These are phyloP conservation scores for Hycleus cichorii DNA, from an alignment of 1,140 invertebrate genomes.

Conservation along the genomic window DNA sequence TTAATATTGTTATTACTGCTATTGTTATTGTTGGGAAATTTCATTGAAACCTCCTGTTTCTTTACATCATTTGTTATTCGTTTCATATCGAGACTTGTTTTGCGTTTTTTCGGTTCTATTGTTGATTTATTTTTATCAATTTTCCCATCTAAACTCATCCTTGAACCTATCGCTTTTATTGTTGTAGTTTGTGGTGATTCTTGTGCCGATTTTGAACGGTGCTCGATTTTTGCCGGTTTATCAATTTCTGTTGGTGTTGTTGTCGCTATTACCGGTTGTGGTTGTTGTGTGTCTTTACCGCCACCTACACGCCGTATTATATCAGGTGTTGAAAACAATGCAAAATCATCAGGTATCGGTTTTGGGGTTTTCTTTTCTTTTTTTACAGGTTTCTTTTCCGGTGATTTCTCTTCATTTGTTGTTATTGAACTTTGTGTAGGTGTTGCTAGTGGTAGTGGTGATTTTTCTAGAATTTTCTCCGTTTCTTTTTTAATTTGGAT, in stretches of 20 bases:
- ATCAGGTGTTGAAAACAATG: constrained; percentile 70
- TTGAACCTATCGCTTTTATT: constrained; percentile 8
- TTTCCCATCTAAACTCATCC: constrained; percentile 24
- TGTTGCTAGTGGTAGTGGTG: constrained; percentile 14
- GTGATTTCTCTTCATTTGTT: constrained; percentile 11
- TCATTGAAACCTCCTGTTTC: neutral
- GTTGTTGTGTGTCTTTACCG: constrained; percentile 42
- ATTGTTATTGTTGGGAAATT: neutral
- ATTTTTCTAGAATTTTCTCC: constrained; percentile 38
- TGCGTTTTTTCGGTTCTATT: constrained; percentile 3
- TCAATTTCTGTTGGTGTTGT: constrained; percentile 32
- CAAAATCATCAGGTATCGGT: constrained; percentile 54
- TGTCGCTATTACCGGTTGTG: constrained; percentile 10
- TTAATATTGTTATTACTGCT: too few relatives aligned
- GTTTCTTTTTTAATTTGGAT: constrained; percentile 33
- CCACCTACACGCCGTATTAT: constrained; percentile 60
- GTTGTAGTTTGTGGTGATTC: constrained; percentile 13
- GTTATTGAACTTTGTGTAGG: too few relatives aligned
- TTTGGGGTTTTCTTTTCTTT: constrained; percentile 63
- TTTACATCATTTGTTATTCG: neutral
- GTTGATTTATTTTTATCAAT: constrained; percentile 10
- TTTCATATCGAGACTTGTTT: constrained; percentile 2
- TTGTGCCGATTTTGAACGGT: constrained; percentile 30
- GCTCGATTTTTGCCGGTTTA: constrained; percentile 36
- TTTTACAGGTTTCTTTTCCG: constrained; percentile 44